Evolutionary conservation across 2,888 invertebrate species (phyloP).

Genomic region (Orthosia incerta): DNA sequence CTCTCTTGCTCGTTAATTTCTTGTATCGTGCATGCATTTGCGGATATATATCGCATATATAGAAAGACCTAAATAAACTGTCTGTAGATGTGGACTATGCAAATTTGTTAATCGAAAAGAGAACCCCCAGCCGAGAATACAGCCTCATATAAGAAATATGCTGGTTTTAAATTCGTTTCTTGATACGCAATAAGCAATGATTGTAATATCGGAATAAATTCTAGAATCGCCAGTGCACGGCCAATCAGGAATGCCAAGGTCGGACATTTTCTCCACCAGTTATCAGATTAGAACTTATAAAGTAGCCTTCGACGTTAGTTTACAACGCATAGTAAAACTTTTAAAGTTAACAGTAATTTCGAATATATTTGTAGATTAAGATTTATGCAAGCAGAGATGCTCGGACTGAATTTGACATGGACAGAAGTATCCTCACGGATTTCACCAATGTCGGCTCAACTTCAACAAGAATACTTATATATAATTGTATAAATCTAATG

Average conservation of each 20-base stretch:
- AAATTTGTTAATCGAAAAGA: neutral
- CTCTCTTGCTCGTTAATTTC: no score
- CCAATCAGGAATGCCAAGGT: constrained; percentile 73
- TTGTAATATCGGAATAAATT: constrained; percentile 36
- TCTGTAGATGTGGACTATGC: neutral
- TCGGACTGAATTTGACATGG: neutral
- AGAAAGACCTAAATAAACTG: neutral
- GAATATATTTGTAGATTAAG: neutral
- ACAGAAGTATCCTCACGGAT: neutral
- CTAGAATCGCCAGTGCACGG: constrained; percentile 48
- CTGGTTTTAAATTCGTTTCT: neutral
- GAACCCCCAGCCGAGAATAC: neutral
- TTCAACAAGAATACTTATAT: no score
- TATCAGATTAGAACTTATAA: constrained; percentile 48
- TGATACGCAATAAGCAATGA: constrained; percentile 19
- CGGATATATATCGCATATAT: neutral
- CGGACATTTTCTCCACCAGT: constrained; percentile 60
- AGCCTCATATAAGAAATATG: neutral
- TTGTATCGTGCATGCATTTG: neutral
- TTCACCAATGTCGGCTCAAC: neutral
- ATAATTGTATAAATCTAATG: no score
- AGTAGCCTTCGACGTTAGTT: neutral
- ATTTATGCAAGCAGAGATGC: neutral
- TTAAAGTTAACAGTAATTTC: constrained; percentile 5
- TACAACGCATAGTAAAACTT: neutral